Evolutionary conservation across 2,113 vertebrate species (phyloP).

Genomic region (Otis tarda): DNA sequence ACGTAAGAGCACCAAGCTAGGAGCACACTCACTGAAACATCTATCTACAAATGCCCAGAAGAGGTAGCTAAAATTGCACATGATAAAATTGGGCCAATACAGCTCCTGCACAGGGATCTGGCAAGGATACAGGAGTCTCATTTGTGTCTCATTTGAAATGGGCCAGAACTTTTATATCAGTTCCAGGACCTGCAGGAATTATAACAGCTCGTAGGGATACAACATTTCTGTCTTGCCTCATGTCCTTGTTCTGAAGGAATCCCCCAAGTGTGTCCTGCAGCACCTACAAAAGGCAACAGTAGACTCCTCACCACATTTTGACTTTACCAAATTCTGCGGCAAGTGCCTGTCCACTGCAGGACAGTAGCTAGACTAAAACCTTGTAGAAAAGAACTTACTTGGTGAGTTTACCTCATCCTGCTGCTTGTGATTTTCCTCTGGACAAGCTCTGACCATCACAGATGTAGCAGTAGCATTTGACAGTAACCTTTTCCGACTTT

Average conservation of each 20-base stretch:
- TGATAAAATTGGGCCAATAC: neutral
- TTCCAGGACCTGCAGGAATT: neutral
- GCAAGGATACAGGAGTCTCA: neutral
- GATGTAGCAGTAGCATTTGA: neutral
- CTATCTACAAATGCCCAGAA: neutral
- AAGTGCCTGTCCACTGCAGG: neutral
- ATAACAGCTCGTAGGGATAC: neutral
- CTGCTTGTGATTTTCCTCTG: neutral
- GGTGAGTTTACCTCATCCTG: neutral
- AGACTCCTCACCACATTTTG: neutral
- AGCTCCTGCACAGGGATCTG: neutral
- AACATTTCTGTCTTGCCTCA: neutral
- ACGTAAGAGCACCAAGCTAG: neutral
- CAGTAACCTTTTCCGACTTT: neutral
- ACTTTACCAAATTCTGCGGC: neutral
- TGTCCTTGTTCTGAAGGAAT: neutral
- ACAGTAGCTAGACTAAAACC: neutral
- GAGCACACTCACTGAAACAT: neutral
- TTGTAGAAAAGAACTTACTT: neutral
- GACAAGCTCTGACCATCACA: neutral
- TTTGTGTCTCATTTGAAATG: accelerated
- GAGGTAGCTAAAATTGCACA: neutral
- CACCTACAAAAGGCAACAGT: neutral
- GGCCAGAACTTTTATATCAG: neutral
- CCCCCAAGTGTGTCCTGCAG: neutral